Percentiles rank a stretch among this genome's conserved stretches.
These are phyloP conservation scores for Drosophila tripunctata DNA, from an alignment of 2,888 invertebrate genomes.

Conservation along the genomic window DNA sequence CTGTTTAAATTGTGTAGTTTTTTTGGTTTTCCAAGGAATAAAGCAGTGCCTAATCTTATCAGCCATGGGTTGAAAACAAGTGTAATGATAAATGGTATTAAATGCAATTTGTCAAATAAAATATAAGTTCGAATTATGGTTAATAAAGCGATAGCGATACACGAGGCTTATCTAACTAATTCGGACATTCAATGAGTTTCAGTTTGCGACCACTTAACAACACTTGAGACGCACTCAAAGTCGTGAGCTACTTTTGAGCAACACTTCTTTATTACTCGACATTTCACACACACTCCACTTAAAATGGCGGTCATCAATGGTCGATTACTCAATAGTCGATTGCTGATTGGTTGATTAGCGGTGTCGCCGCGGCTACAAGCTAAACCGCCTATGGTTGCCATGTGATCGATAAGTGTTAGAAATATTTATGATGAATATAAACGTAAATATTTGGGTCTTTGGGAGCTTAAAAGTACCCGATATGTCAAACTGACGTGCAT, in stretches of 20 bases:
- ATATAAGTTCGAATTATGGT: background rate
- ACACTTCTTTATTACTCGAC: constrained; percentile 2
- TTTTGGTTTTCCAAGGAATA: background rate
- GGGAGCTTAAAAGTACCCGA: constrained; percentile 11
- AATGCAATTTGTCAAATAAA: constrained; percentile 27
- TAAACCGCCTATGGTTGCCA: constrained; percentile 33
- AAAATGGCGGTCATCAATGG: constrained; percentile 41
- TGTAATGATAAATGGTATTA: constrained; percentile 8
- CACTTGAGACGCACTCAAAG: background rate
- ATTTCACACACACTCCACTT: background rate
- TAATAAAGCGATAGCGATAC: constrained; percentile 32
- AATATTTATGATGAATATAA: constrained; percentile 36
- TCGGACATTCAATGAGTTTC: background rate
- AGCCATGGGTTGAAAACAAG: constrained; percentile 23
- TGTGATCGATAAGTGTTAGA: constrained; percentile 42
- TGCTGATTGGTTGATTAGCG: constrained; percentile 9
- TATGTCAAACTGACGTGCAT: constrained; percentile 11
- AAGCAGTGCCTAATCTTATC: constrained; percentile 32
- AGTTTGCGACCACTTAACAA: background rate
- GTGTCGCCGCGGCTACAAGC: background rate
- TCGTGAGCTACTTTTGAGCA: background rate
- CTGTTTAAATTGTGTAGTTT: background rate
- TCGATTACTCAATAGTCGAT: constrained; percentile 21
- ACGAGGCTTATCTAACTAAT: constrained; percentile 7
- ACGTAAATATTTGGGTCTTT: background rate